Base-by-base conservation (phyloP, 2,888 invertebrate species). In the Poecilus cupreus region DNA sequence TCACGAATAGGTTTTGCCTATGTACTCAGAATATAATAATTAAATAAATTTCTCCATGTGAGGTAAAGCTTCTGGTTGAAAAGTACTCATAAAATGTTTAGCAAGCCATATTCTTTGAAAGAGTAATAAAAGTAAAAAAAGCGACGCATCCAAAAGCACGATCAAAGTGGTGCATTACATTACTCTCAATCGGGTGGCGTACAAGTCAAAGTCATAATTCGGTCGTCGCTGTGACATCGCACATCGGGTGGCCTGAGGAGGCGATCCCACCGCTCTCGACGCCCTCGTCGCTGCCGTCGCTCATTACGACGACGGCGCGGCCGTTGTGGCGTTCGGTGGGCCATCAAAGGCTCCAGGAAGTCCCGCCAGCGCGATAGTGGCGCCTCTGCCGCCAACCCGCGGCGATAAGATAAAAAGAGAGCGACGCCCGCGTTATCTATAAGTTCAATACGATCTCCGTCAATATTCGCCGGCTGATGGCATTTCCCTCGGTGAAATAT, bases 381-480 rank as follows among this genome's bases (percentile, higher is more conserved):
- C 64, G 64, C 64, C 26, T 13, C 60, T 16, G 18, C 32, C 26
- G 57, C 64, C 51, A 18, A 8, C 51, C 51, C 51, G 51, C 60
- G 60, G 46, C 72, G 46, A 72, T 72, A 72, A 72, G 72, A 72
- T 72, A 72, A 72, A 72, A 72, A 68, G 37, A 68, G 64, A 68
- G 37, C 64, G 77, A 39, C 60, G 60, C 60, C 76, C 43, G 37
- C 68, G 79, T 68, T 79, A 79, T 79, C 79, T 79, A 79, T 64
- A 79, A 79, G 68, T 79, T 79, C 79, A 79, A 79, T 79, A 79
- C 79, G 79, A 79, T 79, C 79, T 64, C 64, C 49, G 79, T 79
- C 79, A 79, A 79, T 79, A 79, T 79, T 79, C 68, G 13, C 46
- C 5, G 26, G 16, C 26, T 79, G 79, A 79, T 68, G 79, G 79